Percentiles rank a stretch among this genome's conserved stretches.
Conservation (phyloP, 2,888 invertebrate genomes). For the Phlogophora meticulosa region DNA sequence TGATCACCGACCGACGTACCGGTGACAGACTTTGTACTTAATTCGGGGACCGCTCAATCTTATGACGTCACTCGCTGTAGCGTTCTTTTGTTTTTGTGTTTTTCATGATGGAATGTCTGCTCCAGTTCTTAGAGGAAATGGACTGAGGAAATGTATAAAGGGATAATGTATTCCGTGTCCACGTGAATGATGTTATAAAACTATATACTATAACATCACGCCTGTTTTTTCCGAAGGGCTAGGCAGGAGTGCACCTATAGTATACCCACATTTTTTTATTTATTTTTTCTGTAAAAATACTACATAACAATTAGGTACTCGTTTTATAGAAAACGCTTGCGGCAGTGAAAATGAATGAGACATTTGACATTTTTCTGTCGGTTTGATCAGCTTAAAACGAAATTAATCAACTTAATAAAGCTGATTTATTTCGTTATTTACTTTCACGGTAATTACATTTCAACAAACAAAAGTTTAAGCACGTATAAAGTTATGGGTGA, state of each 20-base stretch:
- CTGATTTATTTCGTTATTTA: conserved; percentile 22
- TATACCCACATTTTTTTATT: no score
- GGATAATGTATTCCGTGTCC: conserved; percentile 21
- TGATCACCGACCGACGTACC: conserved; percentile 74
- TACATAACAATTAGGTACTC: no score
- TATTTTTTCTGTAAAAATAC: no score
- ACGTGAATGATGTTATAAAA: conserved; percentile 5
- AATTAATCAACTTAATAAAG: conserved; percentile 2
- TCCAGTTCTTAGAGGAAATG: conserved; percentile 27
- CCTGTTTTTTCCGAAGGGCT: no score
- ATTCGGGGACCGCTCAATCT: conserved; percentile 78
- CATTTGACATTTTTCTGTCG: conserved; percentile 8
- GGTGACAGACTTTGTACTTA: conserved; percentile 76
- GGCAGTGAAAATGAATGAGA: conserved; percentile 7
- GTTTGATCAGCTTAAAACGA: no score
- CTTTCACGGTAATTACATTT: neutral
- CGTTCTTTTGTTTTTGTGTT: conserved; percentile 65
- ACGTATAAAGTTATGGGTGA: no score
- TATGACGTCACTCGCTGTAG: conserved; percentile 66
- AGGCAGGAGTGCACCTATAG: no score
- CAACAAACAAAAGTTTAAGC: no score
- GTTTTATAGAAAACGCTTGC: conserved; percentile 7
- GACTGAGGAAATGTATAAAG: conserved; percentile 22
- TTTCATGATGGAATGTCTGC: conserved; percentile 56
- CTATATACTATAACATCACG: no score